A percentile compares a stretch with the other conserved stretches of the same genome.
phyloP scores from a whole-genome alignment of 2,797 vertebrate genomes.

The Heliangelus exortis region DNA sequence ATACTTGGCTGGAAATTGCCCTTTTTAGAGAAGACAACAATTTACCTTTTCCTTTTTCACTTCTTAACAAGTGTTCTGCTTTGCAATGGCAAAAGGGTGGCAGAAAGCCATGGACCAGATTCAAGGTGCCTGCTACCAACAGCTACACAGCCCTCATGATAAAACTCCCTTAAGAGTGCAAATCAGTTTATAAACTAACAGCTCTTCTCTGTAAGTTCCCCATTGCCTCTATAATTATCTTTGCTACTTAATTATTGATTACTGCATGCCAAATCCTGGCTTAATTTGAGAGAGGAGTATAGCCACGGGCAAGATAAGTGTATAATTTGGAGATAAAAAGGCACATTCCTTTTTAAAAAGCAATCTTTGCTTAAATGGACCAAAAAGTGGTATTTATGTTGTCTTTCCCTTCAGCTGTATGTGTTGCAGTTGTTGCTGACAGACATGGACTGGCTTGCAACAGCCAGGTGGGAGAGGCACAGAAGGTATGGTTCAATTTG shows the following conservation, averaged over 20 bases:
- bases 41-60: background rate
- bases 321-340: constrained; percentile 22
- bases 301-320: constrained; percentile 12
- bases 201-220: constrained; percentile 29
- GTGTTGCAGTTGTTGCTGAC: background rate
- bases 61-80: background rate
- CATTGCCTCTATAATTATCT: constrained; percentile 19
- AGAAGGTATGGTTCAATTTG: background rate
- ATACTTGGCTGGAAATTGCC: background rate
- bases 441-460: background rate
- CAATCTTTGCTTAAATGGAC: background rate
- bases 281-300: constrained; percentile 16
- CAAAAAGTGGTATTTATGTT: background rate
- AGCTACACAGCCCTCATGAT: background rate
- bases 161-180: constrained; percentile 28
- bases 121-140: constrained; percentile 9
- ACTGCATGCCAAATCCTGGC: background rate
- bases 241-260: constrained; percentile 56
- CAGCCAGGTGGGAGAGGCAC: background rate
- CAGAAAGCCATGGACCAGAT: background rate
- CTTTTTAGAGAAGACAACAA: constrained; percentile 13
- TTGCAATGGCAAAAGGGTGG: background rate
- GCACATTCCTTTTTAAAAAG: background rate
- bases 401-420: background rate
- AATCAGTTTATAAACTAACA: constrained; percentile 48